Conservation (phyloP, 1,140 invertebrate species). For the Probaryconus sp. region DNA sequence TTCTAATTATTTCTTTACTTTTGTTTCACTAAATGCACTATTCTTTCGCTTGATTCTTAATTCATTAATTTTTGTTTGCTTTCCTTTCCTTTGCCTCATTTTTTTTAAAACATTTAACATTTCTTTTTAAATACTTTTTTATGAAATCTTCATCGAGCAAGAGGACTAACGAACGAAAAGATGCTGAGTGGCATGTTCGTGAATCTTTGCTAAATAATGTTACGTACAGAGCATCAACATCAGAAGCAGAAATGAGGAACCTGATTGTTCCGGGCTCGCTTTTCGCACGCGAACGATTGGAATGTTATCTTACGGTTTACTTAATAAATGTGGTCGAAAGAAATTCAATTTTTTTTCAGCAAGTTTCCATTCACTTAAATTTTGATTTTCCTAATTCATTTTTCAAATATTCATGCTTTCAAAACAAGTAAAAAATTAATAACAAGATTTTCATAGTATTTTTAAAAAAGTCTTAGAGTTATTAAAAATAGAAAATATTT, state of each 20-base stretch:
- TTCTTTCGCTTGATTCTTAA: slow-evolving; percentile 30
- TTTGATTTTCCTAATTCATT: slow-evolving; percentile 3
- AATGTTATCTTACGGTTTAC: slow-evolving; percentile 69
- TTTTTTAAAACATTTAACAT: neutral
- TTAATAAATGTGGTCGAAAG: slow-evolving; percentile 53
- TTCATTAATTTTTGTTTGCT: slow-evolving; percentile 1
- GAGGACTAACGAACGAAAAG: slow-evolving; percentile 42
- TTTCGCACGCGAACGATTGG: slow-evolving; percentile 66
- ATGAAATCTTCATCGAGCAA: slow-evolving; percentile 39
- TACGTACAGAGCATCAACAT: slow-evolving; percentile 41
- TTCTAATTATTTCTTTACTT: too few species aligned
- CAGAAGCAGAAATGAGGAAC: slow-evolving; percentile 59
- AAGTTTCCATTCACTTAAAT: slow-evolving; percentile 16
- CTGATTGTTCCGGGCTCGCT: slow-evolving; percentile 57
- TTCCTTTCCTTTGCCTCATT: neutral
- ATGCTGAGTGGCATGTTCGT: slow-evolving; percentile 31
- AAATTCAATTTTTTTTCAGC: slow-evolving; percentile 23
- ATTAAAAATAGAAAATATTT: too few species aligned
- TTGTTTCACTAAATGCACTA: slow-evolving; percentile 63
- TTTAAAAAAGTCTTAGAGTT: too few species aligned
- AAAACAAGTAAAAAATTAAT: too few species aligned
- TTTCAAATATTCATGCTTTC: neutral
- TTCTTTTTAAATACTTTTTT: slow-evolving; percentile 24
- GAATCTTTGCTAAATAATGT: slow-evolving; percentile 40
- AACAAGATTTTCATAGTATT: too few species aligned